A percentile compares a stretch with the other conserved stretches of the same genome.
Conservation (phyloP, 2,113 vertebrate genomes). For the Clupea harengus region DNA sequence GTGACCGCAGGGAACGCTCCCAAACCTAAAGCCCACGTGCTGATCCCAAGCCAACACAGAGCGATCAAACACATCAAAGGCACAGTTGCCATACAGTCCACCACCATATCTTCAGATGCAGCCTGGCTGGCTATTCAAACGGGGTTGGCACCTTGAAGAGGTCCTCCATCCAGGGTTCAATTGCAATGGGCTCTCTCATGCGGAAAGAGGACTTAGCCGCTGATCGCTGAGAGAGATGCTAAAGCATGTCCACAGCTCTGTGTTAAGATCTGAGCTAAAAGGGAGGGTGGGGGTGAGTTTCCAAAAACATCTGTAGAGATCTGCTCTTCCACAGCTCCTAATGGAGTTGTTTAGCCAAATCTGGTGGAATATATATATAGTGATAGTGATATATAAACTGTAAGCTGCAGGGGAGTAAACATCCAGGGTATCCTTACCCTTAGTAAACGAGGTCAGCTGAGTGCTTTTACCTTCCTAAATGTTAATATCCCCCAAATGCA, state of each 20-base stretch:
- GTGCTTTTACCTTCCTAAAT: not conserved
- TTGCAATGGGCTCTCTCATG: slow-evolving; percentile 30
- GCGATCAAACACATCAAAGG: not conserved
- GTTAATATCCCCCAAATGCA: not conserved
- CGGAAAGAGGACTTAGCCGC: slow-evolving; percentile 35
- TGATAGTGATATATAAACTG: not conserved
- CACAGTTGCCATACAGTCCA: not conserved
- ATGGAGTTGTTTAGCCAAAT: not conserved
- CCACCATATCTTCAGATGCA: not conserved
- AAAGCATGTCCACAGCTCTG: slow-evolving; percentile 9
- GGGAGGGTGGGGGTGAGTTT: not conserved
- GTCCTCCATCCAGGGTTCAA: slow-evolving; percentile 15
- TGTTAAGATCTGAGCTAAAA: not conserved
- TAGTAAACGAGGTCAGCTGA: not conserved
- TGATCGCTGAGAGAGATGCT: slow-evolving; percentile 24
- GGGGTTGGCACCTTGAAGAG: slow-evolving; percentile 19
- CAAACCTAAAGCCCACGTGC: not conserved
- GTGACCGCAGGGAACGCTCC: not conserved
- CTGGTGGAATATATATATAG: not conserved
- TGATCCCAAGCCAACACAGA: not conserved
- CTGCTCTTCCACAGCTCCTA: not conserved
- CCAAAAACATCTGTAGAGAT: not conserved
- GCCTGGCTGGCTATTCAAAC: not conserved
- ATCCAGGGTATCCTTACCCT: not conserved
- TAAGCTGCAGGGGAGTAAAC: not conserved